These are phyloP conservation scores for Chaetodon trifascialis DNA, from an alignment of 2,113 vertebrate species.

Conservation along the genomic window DNA sequence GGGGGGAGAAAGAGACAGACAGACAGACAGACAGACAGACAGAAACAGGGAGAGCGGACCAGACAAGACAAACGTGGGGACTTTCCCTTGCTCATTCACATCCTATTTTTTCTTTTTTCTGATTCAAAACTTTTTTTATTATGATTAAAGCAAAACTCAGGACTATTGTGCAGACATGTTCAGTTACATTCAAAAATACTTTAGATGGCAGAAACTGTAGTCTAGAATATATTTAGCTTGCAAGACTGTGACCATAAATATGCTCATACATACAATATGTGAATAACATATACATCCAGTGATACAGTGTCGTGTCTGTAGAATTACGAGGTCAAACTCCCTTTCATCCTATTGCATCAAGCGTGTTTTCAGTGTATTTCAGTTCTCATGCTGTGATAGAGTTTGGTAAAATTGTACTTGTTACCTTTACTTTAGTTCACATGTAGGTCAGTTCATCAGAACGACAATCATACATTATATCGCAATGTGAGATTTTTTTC, in stretches of 20 bases:
- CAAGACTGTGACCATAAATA: too few relatives aligned
- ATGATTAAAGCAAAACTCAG: neutral
- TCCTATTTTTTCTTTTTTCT: neutral
- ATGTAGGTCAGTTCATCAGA: neutral
- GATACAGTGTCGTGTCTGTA: neutral
- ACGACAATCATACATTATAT: neutral
- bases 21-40: slow-evolving; percentile 16
- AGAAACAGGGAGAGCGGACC: slow-evolving; percentile 45
- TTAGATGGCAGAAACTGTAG: neutral
- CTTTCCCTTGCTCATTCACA: slow-evolving; percentile 57
- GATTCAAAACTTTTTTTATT: neutral
- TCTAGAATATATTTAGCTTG: neutral
- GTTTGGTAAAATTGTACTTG: neutral
- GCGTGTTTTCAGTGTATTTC: neutral
- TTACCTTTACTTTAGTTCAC: neutral
- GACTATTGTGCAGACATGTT: neutral
- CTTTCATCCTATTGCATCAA: neutral
- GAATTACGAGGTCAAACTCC: neutral
- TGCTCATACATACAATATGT: neutral
- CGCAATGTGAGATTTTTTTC: neutral
- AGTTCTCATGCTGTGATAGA: neutral
- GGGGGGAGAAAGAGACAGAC: neutral
- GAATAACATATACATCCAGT: neutral
- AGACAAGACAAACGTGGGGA: slow-evolving; percentile 56
- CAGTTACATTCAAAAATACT: neutral